Percentiles rank a stretch among this genome's conserved stretches.
Conservation (phyloP, 2,797 vertebrate species). For the Falco concolor region DNA sequence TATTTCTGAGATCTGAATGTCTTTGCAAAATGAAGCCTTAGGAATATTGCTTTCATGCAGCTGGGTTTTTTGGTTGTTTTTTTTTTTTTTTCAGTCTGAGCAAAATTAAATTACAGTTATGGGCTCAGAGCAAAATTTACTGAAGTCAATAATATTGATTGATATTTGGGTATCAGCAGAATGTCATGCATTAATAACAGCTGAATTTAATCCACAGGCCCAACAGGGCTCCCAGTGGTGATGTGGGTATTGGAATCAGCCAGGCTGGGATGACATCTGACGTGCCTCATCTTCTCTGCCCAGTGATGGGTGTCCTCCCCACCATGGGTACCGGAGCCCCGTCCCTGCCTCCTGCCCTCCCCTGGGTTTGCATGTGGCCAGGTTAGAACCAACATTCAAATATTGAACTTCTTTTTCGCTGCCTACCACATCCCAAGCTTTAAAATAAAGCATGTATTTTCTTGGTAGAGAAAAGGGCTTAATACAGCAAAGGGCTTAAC, state of each 20-base stretch:
- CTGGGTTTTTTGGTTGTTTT: background rate
- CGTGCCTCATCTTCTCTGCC: background rate
- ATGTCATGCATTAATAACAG: slow-evolving; percentile 15
- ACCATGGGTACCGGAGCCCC: rapidly evolving
- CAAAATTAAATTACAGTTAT: slow-evolving; percentile 49
- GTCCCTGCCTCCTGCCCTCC: background rate
- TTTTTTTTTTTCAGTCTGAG: background rate
- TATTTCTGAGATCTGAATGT: slow-evolving; percentile 61
- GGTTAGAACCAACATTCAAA: background rate
- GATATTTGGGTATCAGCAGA: slow-evolving; percentile 33
- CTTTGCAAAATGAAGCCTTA: slow-evolving; percentile 56
- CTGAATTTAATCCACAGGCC: background rate
- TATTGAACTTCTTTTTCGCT: background rate
- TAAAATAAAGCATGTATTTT: background rate
- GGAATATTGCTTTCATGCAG: slow-evolving; percentile 44
- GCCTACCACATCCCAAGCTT: background rate
- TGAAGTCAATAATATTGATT: slow-evolving; percentile 63
- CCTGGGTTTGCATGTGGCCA: background rate
- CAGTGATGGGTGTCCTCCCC: rapidly evolving
- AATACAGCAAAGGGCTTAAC: background rate
- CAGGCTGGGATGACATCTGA: background rate
- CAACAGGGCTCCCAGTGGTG: background rate
- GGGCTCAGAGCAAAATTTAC: slow-evolving; percentile 21
- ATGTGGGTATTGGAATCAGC: background rate
- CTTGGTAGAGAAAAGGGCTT: background rate